Evolutionary conservation across 35 echinoderm and acorn worm species (phyloP).

Genomic region (Nesometra sesokonis): DNA sequence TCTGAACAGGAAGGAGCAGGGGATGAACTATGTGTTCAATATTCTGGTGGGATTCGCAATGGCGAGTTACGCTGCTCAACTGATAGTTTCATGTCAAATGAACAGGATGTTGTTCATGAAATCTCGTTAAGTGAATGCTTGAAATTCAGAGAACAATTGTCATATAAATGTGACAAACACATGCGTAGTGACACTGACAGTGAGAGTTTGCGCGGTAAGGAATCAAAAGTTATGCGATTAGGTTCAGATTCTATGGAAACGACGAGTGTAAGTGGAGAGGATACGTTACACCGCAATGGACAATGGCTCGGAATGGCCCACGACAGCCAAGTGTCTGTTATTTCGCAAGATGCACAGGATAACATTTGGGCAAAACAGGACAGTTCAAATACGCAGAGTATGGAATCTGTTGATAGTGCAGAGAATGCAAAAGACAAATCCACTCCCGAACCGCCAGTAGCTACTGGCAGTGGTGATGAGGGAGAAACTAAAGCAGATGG

Average conservation of each 20-base stretch:
- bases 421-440: neutral
- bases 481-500: neutral
- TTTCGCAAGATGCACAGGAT: neutral
- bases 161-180: constrained; percentile 95
- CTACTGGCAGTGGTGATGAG: neutral
- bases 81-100: constrained; percentile 94
- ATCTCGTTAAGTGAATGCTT: constrained; percentile 85
- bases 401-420: neutral
- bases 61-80: constrained; percentile 88
- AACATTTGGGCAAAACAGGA: neutral
- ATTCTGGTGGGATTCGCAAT: constrained; percentile 52
- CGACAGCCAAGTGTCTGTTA: neutral
- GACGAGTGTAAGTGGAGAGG: constrained; percentile 68
- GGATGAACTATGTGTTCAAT: constrained; percentile 50
- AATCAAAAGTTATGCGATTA: constrained; percentile 90
- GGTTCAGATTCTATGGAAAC: constrained; percentile 97
- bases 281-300: constrained; percentile 63
- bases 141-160: constrained; percentile 85
- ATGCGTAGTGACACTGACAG: constrained; percentile 85
- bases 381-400: neutral
- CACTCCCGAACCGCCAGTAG: neutral
- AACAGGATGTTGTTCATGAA: constrained; percentile 41
- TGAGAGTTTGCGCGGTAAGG: constrained; percentile 84
- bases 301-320: neutral
- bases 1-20: constrained; percentile 58